Conservation (phyloP, 2,113 vertebrate genomes). For the Lamprotornis superbus region DNA sequence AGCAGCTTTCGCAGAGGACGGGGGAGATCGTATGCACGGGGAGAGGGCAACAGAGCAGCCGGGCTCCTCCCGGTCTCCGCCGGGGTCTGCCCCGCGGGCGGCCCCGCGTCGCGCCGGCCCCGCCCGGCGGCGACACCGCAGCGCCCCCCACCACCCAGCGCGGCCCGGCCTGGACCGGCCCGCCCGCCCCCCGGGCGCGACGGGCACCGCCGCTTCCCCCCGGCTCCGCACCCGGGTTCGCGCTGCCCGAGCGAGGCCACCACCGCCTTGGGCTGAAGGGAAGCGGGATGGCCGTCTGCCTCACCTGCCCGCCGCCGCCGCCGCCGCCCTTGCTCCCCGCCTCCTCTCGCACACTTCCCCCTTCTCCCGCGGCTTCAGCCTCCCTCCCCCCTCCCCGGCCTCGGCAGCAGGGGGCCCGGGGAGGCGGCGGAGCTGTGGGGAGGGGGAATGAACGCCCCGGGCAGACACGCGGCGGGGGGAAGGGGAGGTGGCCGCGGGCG, state of each 20-base stretch:
- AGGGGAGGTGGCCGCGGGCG: background rate
- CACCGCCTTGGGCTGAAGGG: background rate
- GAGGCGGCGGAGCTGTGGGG: background rate
- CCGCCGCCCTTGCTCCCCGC: background rate
- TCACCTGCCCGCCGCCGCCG: background rate
- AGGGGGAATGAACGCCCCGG: background rate
- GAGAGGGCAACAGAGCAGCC: background rate
- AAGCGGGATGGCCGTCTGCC: background rate
- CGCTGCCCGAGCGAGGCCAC: background rate
- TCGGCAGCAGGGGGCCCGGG: background rate
- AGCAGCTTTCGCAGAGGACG: background rate
- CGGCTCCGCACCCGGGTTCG: background rate
- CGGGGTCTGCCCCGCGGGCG: background rate
- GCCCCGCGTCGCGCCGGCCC: background rate
- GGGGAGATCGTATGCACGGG: background rate
- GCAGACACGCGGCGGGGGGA: background rate
- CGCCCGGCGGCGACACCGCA: background rate
- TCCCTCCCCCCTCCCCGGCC: background rate
- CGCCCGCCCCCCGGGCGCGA: background rate
- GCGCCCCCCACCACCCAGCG: background rate
- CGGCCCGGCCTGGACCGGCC: background rate
- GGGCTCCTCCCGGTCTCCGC: background rate
- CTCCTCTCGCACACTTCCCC: background rate
- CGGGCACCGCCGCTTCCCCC: background rate
- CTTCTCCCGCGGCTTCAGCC: background rate